Percentiles rank a stretch among this genome's conserved stretches.
Evolutionary conservation across 2,888 invertebrate genomes (phyloP).

Genomic region (Noctua janthe): DNA sequence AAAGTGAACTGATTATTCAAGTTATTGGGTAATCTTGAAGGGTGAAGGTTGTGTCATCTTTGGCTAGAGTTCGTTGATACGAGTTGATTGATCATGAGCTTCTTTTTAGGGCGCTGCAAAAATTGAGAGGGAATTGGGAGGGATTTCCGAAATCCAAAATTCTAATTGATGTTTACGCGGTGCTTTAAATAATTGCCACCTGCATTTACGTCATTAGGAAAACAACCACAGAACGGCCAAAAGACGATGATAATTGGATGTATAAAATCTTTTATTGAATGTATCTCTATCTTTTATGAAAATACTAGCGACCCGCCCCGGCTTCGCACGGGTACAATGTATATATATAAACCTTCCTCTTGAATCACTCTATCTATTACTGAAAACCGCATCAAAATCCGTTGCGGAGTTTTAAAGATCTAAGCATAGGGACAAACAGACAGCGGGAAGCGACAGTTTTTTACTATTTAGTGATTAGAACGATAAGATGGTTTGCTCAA

Average conservation of each 20-base stretch:
- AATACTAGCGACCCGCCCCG: background rate
- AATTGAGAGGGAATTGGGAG: background rate
- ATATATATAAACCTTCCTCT: too few species aligned
- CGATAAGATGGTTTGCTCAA: background rate
- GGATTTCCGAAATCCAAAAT: background rate
- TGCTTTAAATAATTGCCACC: background rate
- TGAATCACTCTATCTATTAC: too few species aligned
- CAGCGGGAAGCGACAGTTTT: too few species aligned
- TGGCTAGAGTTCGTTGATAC: background rate
- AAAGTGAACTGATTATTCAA: conserved; percentile 51
- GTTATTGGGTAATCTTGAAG: conserved; percentile 48
- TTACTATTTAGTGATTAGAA: background rate
- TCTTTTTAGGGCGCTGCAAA: background rate
- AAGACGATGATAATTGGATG: background rate
- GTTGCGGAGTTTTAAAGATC: too few species aligned
- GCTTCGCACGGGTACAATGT: too few species aligned
- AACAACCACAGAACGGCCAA: background rate
- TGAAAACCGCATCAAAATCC: too few species aligned
- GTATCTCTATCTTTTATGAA: background rate
- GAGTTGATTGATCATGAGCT: background rate
- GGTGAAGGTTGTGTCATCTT: conserved; percentile 16
- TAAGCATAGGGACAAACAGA: too few species aligned
- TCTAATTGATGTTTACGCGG: background rate
- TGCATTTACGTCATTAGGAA: background rate
- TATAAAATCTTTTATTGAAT: background rate